phyloP scores from a whole-genome alignment of 23 tunicate species.

The Halocynthia roretzi region DNA sequence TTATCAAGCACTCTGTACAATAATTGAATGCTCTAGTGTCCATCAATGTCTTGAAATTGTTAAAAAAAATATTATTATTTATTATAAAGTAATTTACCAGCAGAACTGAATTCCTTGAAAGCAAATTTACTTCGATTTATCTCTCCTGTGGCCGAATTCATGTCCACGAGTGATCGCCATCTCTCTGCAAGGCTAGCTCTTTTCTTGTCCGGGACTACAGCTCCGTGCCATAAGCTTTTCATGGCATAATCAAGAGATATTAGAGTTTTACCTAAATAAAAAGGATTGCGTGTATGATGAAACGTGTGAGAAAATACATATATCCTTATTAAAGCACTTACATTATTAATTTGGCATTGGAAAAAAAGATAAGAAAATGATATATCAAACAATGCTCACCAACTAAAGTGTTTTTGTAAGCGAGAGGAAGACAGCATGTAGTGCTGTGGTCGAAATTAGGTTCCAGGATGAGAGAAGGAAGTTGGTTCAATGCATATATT shows the following conservation, averaged over 20 bases:
- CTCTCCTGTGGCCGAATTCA: slow-evolving; percentile 57
- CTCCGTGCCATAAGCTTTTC: slow-evolving; percentile 92
- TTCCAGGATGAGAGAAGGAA: slow-evolving; percentile 59
- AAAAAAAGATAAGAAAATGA: no score
- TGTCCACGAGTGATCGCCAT: slow-evolving; percentile 60
- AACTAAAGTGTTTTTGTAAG: slow-evolving; percentile 74
- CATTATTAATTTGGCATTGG: no score
- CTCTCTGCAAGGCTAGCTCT: slow-evolving; percentile 53
- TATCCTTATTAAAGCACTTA: neutral
- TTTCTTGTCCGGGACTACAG: slow-evolving; percentile 33
- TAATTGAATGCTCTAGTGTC: neutral
- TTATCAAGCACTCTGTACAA: neutral
- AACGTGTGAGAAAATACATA: neutral
- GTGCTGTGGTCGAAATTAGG: slow-evolving; percentile 65
- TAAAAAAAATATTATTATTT: neutral
- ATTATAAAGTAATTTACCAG: slow-evolving; percentile 31
- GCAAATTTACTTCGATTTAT: slow-evolving; percentile 27
- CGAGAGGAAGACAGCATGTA: slow-evolving; percentile 68
- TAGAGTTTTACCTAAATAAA: slow-evolving; percentile 53
- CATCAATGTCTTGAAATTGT: no score
- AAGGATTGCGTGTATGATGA: neutral
- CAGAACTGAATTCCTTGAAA: slow-evolving; percentile 38
- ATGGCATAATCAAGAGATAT: slow-evolving; percentile 68
- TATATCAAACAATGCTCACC: slow-evolving; percentile 25
- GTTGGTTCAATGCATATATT: slow-evolving; percentile 70